phyloP scores from a whole-genome alignment of 35 echinoderm and acorn worm species.

The Chiridota heheva region DNA sequence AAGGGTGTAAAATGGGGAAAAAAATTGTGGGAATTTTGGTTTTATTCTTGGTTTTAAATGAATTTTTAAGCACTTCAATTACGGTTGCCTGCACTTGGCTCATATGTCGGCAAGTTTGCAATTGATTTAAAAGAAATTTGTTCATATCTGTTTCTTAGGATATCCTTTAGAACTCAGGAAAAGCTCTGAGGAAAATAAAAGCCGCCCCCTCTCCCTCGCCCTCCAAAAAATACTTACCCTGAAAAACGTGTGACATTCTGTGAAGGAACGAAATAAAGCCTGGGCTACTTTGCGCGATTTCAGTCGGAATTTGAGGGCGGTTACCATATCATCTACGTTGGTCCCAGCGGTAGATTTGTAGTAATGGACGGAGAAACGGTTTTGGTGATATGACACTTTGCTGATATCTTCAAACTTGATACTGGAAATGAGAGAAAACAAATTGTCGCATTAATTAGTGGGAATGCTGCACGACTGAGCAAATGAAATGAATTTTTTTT shows the following conservation, averaged over 20 bases:
- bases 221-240: constrained; percentile 59
- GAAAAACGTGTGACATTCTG: constrained; percentile 98
- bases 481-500: too few relatives aligned
- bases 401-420: constrained; percentile 99
- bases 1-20: too few relatives aligned
- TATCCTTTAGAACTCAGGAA: too few relatives aligned
- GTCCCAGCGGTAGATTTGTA: constrained; percentile 73
- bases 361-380: constrained; percentile 96
- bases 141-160: too few relatives aligned
- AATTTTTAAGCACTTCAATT: too few relatives aligned
- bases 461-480: too few relatives aligned
- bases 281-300: constrained; percentile 85
- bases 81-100: too few relatives aligned
- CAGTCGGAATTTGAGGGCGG: constrained; percentile 81
- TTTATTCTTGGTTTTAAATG: too few relatives aligned
- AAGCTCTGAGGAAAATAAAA: too few relatives aligned
- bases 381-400: constrained; percentile 96
- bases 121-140: too few relatives aligned
- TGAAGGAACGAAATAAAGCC: constrained; percentile 95
- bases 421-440: constrained; percentile 21
- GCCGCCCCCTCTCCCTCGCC: not conserved
- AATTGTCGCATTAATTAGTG: not conserved
- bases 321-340: constrained; percentile 58
- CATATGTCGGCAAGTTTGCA: too few relatives aligned
- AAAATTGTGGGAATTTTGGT: too few relatives aligned